Evolutionary conservation across 2,113 vertebrate genomes (phyloP), one percentile per base, ranked within the genome.

Genomic region (Machaerirhynchus nigripectus): DNA sequence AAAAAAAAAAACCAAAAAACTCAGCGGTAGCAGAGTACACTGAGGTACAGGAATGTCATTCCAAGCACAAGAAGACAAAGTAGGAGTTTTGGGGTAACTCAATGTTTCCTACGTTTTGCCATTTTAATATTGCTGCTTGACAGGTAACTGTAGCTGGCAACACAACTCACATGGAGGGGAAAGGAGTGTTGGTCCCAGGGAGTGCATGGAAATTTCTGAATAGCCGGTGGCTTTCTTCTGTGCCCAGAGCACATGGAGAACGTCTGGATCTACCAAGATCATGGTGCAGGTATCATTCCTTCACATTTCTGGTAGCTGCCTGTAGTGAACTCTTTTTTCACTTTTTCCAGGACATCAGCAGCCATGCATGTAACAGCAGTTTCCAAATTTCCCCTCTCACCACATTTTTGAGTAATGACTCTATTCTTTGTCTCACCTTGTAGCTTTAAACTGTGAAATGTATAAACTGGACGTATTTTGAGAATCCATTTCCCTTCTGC

Each of bases 361-460:
- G 6, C 18, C 50, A 12, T 7, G 10, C 0, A 1, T 16, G 14
- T 4, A 80, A n/a, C 1, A 73, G 15, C 3, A 49, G 19, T 63
- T 87, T n/a, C 19, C 6, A 74, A 42, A 31, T 61, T 57, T 82
- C 42, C 6, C 5, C 6, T 73, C 27, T 49, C 22, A 74, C 2
- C 4, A 22, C 17, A 53, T 49, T 46, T 84, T 31, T 71, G n/a
- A 78, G 19, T 49, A 28, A 39, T 40, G 1, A 55, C 3, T 73
- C 4, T 44, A 49, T 79, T 89, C 13, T 28, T 40, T 2, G 40
- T 53, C 26, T 8, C 31, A 7, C 4, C 24, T 35, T 59, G 13
- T 46, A 33, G 3, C 7, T 78, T 84, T 70, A 46, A 84, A 67
- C 67, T 37, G 16, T 10, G 17, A 75, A 84, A 67, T 19, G 2